These are phyloP conservation scores for Eupithecia dodoneata DNA, from an alignment of 2,888 invertebrate genomes.

Conservation along the genomic window DNA sequence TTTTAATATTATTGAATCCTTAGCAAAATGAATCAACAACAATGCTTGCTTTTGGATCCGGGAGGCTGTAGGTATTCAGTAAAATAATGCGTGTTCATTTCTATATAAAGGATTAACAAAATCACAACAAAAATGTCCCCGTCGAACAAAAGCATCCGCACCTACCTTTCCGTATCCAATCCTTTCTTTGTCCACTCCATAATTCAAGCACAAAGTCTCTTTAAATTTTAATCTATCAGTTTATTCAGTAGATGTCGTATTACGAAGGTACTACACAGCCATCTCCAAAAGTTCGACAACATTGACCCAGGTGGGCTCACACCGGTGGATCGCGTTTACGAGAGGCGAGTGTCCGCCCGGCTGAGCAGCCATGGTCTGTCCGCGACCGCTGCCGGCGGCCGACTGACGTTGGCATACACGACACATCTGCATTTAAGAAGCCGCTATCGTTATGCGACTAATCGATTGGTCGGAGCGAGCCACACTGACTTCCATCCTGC, in stretches of 20 bases:
- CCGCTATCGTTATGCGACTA: constrained; percentile 85
- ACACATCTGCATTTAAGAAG: constrained; percentile 85
- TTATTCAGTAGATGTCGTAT: constrained; percentile 9
- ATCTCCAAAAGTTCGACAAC: constrained; percentile 51
- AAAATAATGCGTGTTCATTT: neutral
- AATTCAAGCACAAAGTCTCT: constrained; percentile 67
- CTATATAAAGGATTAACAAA: neutral
- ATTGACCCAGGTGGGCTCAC: constrained; percentile 58
- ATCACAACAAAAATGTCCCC: constrained; percentile 7
- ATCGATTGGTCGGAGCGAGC: constrained; percentile 83
- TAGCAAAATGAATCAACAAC: neutral
- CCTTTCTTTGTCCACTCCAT: constrained; percentile 79
- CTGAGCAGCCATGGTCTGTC: constrained; percentile 64
- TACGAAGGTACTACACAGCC: constrained; percentile 38
- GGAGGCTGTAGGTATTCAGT: neutral
- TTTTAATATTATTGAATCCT: neutral
- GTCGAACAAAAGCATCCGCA: constrained; percentile 39
- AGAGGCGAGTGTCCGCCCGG: constrained; percentile 61
- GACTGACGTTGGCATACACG: constrained; percentile 81
- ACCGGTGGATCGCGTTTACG: constrained; percentile 63
- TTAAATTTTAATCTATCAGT: constrained; percentile 16
- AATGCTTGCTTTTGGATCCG: neutral
- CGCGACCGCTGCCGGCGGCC: constrained; percentile 73
- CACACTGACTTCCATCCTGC: constrained; percentile 70
- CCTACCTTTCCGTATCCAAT: constrained; percentile 74